Evolutionary conservation across 1,140 invertebrate genomes (phyloP), one percentile per base, ranked within the genome.

Genomic region (Adelges cooleyi): DNA sequence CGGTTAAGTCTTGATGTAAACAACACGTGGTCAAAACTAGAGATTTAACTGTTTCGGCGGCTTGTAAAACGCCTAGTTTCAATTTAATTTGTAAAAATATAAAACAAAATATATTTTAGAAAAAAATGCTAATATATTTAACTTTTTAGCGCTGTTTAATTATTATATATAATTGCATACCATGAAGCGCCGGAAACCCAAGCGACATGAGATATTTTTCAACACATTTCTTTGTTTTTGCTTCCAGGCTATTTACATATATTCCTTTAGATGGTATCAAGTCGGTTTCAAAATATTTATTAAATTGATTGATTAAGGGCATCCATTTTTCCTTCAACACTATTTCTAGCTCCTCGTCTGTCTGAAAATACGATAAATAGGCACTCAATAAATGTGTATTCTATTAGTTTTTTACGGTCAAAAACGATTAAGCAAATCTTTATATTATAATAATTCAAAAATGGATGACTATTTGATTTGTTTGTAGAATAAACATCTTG

Each of bases 21-120:
- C 87, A 82, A 42, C 90, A 90, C 71, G 90, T 75, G 62, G 89
- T 86, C 50, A 98, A 74, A 48, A 98, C 83, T 18, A 94, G 79
- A 9, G 94, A 98, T 78, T 96, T 97, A 1, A 97, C 72, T n/a
- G 87, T 82, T 72, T 97, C 94, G 2, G 89, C 82, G 33, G 85
- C 89, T 78, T 87, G 95, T 54, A 83, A 78, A 70, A 92, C 86
- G 66, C 92, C 93, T 92, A 70, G n/a, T n/a, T n/a, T n/a, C n/a
- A n/a, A n/a, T n/a, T n/a, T n/a, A 68, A 74, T 79, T 70, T 65
- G 67, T 22, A 66, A 50, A 68, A 52, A 50, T 13, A 69, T 68
- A 42, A n/a, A n/a, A n/a, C n/a, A 18, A 67, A 67, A 42, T 20
- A 53, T 65, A 51, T 11, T 59, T 67, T 54, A 40, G 18, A 52